Evolutionary conservation across 30 jellyfish, hydroid and myxozoan species (phyloP).

Genomic region (Chrysaora quinquecirrha): DNA sequence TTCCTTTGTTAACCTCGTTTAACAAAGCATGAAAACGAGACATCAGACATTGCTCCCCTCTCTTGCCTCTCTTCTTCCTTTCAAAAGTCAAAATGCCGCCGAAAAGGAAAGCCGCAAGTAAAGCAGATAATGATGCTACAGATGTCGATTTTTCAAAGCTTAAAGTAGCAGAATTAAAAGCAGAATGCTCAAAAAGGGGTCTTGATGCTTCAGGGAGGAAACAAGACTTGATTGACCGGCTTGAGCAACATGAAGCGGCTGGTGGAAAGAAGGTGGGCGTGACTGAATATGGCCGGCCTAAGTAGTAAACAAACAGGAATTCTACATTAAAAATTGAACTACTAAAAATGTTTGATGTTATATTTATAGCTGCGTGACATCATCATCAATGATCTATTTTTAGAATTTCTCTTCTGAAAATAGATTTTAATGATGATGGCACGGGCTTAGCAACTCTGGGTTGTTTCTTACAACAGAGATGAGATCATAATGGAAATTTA

Average conservation of each 20-base stretch:
- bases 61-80: too few species aligned
- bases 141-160: constrained; percentile 56
- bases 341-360: too few species aligned
- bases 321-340: neutral
- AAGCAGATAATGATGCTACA: constrained; percentile 26
- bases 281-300: too few species aligned
- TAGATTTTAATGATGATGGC: neutral
- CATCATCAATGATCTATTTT: neutral
- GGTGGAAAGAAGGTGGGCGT: constrained; percentile 71
- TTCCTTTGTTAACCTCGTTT: neutral
- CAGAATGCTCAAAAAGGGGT: constrained; percentile 64
- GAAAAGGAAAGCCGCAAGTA: constrained; percentile 39
- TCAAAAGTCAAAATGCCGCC: constrained; percentile 79
- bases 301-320: too few species aligned
- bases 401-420: too few species aligned
- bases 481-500: too few species aligned
- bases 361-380: neutral
- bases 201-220: constrained; percentile 76
- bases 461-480: too few species aligned
- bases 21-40: too few species aligned
- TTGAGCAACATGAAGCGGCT: constrained; percentile 21
- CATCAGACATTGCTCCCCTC: too few species aligned
- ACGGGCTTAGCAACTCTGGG: neutral
- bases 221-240: constrained; percentile 63
- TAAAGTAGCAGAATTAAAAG: constrained; percentile 75